Percentiles rank a stretch among this genome's conserved stretches.
Conservation (phyloP, 2,888 invertebrate genomes). For the Drosophila recens region DNA sequence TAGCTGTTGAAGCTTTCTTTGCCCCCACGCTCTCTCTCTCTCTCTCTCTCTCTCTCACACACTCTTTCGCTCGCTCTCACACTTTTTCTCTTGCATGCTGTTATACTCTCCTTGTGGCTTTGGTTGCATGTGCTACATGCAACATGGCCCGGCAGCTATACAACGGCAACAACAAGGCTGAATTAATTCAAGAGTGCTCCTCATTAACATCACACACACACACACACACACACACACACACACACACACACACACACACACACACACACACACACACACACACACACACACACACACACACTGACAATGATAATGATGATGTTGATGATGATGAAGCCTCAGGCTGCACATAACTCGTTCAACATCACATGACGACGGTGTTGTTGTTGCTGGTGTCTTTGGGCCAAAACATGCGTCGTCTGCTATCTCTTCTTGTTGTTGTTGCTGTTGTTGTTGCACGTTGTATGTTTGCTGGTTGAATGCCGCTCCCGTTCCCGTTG, state of each 20-base stretch:
- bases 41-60: not conserved
- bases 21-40: not conserved
- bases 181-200: slow-evolving; percentile 63
- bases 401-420: slow-evolving; percentile 56
- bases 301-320: slow-evolving; percentile 28
- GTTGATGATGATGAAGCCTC: slow-evolving; percentile 36
- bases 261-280: slow-evolving; percentile 41
- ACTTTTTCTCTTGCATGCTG: not conserved
- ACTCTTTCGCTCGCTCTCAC: not conserved
- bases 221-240: slow-evolving; percentile 9
- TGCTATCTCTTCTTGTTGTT: slow-evolving; percentile 15
- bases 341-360: slow-evolving; percentile 55
- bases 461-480: slow-evolving; percentile 37
- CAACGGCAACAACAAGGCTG: slow-evolving; percentile 39
- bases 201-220: slow-evolving; percentile 64
- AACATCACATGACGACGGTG: slow-evolving; percentile 43
- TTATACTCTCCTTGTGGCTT: slow-evolving; percentile 5
- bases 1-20: slow-evolving; percentile 17
- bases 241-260: not conserved
- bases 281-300: not conserved
- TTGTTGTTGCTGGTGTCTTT: slow-evolving; percentile 40
- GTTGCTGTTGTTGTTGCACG: slow-evolving; percentile 36
- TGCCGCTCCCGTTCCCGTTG: slow-evolving; percentile 22
- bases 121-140: slow-evolving; percentile 41
- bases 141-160: slow-evolving; percentile 45